Evolutionary conservation across 1,140 invertebrate genomes (phyloP), one percentile per base, ranked within the genome.

Genomic region (Grapholita molesta): DNA sequence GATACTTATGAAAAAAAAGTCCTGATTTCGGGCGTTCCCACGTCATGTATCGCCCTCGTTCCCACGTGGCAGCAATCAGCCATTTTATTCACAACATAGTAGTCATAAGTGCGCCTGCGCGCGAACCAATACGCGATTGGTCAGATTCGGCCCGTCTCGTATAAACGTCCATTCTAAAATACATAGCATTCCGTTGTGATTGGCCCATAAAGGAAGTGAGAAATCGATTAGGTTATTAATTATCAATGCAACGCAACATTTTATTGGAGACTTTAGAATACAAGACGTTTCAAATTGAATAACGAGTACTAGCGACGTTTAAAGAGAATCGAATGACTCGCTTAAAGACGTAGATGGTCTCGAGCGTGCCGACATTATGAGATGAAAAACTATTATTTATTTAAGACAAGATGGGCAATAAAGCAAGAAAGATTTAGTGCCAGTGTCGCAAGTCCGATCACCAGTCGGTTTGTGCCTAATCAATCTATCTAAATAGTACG

Each of bases 11-110:
- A 74, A 48, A 84, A 88, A 86, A 83, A 80, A 76, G 66, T 77
- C 69, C 77, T 65, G 76, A 76, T 85, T 86, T 82, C 82, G 75
- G 77, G 72, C 75, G 68, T 88, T 88, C 85, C 71, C 85, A 87
- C 82, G 80, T 55, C 66, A 72, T 38, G 68, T 23, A 25, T 75
- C 80, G 85, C 74, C 80, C 86, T 71, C 75, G 74, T 88, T 89
- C 85, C 76, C 85, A 86, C 81, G 24, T 79, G 78, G 73, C 76
- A 77, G 73, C 76, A 76, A 75, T 75, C 66, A 66, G 21, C 55
- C 74, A 70, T 73, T 79, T 81, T 80, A 76, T 72, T 77, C 78
- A 74, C 78, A 82, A 80, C 76, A 83, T 77, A 80, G 71, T 70
- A 71, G 71, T 81, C 72, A 75, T 75, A 61, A 74, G 68, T 78